Evolutionary conservation across 2,797 vertebrate genomes (phyloP).

Genomic region (Labroides dimidiatus): DNA sequence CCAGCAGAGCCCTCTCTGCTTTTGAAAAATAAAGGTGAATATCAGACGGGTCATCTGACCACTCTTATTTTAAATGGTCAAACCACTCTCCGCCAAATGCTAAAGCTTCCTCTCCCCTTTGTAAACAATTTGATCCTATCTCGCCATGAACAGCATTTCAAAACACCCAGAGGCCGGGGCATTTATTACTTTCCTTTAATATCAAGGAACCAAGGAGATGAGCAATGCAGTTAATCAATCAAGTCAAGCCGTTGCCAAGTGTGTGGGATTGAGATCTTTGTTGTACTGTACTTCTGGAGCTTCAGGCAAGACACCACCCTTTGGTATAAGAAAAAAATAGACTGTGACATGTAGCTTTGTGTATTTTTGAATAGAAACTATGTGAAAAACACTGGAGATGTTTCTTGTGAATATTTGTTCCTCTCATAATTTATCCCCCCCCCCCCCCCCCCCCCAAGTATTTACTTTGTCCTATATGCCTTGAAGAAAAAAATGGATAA

Average conservation of each 20-base stretch:
- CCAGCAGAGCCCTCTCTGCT: not conserved
- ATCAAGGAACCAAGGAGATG: conserved; percentile 63
- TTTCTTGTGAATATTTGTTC: not conserved
- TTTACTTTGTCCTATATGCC: too few species aligned
- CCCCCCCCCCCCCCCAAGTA: too few species aligned
- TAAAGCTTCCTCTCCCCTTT: conserved; percentile 27
- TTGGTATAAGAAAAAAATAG: too few species aligned
- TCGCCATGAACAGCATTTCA: conserved; percentile 21
- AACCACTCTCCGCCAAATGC: conserved; percentile 16
- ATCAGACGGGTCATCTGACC: not conserved
- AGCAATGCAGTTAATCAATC: conserved; percentile 68
- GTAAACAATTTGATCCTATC: conserved; percentile 51
- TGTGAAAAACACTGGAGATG: not conserved
- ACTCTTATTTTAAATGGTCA: not conserved
- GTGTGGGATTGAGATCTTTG: conserved; percentile 54
- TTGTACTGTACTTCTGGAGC: conserved; percentile 49
- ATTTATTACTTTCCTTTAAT: conserved; percentile 73
- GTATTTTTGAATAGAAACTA: not conserved
- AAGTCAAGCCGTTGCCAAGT: conserved; percentile 54
- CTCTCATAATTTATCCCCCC: too few species aligned
- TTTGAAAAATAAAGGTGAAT: conserved; percentile 21
- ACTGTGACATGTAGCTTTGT: not conserved
- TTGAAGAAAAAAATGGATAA: too few species aligned
- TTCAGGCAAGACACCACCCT: too few species aligned
- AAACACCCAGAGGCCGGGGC: conserved; percentile 59